phyloP scores from a whole-genome alignment of 2,113 vertebrate species.

The Todiramphus chloris region DNA sequence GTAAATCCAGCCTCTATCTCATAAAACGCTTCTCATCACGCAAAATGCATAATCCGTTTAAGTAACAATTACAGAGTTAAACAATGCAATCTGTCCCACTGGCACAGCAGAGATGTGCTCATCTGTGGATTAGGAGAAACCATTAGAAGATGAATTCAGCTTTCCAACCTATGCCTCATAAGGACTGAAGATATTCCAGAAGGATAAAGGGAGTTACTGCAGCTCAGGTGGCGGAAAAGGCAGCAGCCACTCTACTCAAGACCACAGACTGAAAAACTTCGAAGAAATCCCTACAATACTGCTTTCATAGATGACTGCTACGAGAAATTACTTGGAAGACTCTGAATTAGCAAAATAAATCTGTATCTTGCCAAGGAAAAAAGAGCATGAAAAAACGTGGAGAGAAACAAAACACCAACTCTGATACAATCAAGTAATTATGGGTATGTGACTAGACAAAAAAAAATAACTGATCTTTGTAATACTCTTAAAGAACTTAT shows the following conservation, averaged over 20 bases:
- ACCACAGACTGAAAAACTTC: not conserved
- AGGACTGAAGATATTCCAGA: constrained; percentile 38
- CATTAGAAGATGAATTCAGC: constrained; percentile 67
- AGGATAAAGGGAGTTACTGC: not conserved
- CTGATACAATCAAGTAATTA: not conserved
- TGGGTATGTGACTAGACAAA: not conserved
- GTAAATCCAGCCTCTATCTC: constrained; percentile 58
- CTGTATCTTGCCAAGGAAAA: not conserved
- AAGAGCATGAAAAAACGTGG: not conserved
- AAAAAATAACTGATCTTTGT: not conserved
- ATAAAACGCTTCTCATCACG: constrained; percentile 64
- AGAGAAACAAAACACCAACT: not conserved
- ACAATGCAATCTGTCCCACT: constrained; percentile 75
- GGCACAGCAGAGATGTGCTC: constrained; percentile 42
- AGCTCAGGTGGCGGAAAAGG: constrained; percentile 24
- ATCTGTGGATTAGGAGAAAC: constrained; percentile 47
- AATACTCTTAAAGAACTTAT: not conserved
- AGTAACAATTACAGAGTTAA: constrained; percentile 76
- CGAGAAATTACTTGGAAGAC: not conserved
- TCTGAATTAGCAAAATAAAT: not conserved
- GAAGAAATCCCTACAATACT: not conserved
- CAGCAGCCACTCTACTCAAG: constrained; percentile 34
- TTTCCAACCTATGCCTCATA: not conserved
- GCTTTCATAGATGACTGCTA: constrained; percentile 2
- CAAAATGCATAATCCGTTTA: constrained; percentile 70